Base-by-base conservation (phyloP, 2,888 invertebrate species). In the Rutpela maculata region DNA sequence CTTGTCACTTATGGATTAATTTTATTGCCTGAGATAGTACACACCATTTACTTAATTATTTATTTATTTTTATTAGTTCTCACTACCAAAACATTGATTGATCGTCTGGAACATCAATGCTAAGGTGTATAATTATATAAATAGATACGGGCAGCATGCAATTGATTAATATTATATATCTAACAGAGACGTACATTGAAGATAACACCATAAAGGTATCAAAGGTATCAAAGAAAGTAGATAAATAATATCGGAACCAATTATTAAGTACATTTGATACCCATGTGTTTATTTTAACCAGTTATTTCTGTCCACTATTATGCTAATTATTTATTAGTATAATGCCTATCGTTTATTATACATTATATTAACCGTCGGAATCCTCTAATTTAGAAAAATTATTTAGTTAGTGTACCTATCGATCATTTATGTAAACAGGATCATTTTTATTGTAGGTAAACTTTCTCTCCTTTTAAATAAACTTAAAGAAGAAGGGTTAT, bases 91-190 rank as follows among this genome's bases (percentile, higher is more conserved):
- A 50, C 50, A 50, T n/a, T 50, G 50, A 50, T 50, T 50, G 50
- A 50, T 50, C n/a, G 50, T 50, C 12, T 50, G 1, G 50, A 2
- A 15, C n/a, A 50, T 12, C 1, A 17, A 50, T 50, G 50, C 0
- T 50, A 50, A 50, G 50, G 50, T 50, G 50, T 50, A n/a, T 50
- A 50, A 50, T 50, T n/a, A 50, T n/a, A n/a, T 50, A 50, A n/a
- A 50, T 50, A 50, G 50, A 50, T 50, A 50, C 3, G n/a, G 15
- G 17, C 6, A 17, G 4, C 50, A 1, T n/a, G 7, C 1, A 50
- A 50, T 50, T 50, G 50, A 50, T 50, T 50, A n/a, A 50, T n/a
- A 17, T n/a, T 50, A 50, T 50, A 50, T n/a, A 50, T 12, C n/a
- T n/a, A 50, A 12, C 6, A 50, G n/a, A 50, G 50, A 50, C 50